Percentiles rank a stretch among this genome's conserved stretches.
phyloP scores from a whole-genome alignment of 2,888 invertebrate species.

The Epistrophe eligans region DNA sequence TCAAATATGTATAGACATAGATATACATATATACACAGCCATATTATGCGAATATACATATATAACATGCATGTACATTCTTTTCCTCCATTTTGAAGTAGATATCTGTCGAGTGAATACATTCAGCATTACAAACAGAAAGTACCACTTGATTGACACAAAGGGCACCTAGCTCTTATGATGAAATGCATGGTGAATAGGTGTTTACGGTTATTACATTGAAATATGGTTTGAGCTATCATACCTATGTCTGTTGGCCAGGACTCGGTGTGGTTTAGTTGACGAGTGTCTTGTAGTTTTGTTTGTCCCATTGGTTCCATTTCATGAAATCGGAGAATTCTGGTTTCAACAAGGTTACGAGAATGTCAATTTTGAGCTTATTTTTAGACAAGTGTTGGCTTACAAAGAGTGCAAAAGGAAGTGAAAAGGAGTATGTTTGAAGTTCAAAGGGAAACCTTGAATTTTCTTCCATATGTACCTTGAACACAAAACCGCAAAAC shows the following conservation, averaged over 20 bases:
- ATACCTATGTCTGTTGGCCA: background rate
- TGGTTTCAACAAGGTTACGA: conserved; percentile 4
- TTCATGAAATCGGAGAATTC: background rate
- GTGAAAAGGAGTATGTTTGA: too few relatives aligned
- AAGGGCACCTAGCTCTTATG: conserved; percentile 9
- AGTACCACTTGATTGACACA: conserved; percentile 36
- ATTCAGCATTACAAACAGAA: conserved; percentile 27
- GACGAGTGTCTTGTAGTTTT: conserved; percentile 5
- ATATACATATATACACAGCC: background rate
- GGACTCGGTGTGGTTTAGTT: conserved; percentile 36
- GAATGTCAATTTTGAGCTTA: conserved; percentile 4
- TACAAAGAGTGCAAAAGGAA: too few relatives aligned
- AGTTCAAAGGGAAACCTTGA: background rate
- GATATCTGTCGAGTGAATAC: conserved; percentile 14
- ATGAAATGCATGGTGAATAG: conserved; percentile 25
- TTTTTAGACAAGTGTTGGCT: conserved; percentile 1
- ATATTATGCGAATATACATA: too few relatives aligned
- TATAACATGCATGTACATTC: background rate
- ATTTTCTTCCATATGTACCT: background rate
- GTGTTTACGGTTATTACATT: conserved; percentile 32
- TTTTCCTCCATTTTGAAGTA: background rate
- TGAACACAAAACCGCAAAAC: background rate
- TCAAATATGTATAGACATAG: background rate
- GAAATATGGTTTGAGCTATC: conserved; percentile 17
- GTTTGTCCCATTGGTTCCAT: background rate